Evolutionary conservation across 1,140 invertebrate species (phyloP).

Genomic region (Tetramorium parvispinum): DNA sequence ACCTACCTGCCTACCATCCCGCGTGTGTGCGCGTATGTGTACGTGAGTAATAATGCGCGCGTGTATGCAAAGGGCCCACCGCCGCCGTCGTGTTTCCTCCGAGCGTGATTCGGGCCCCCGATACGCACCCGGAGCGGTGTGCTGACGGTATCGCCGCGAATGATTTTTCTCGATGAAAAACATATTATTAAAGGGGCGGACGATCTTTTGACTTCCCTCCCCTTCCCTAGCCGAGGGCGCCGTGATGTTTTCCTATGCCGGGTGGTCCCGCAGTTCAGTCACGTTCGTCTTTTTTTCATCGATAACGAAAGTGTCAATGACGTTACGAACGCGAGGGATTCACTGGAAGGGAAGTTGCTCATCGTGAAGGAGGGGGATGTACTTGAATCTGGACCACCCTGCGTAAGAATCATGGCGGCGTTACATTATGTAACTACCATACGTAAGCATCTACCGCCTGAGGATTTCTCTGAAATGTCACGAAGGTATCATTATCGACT

Average conservation of each 20-base stretch:
- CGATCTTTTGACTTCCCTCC: neutral
- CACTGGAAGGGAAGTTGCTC: slow-evolving; percentile 7
- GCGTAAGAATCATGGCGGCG: neutral
- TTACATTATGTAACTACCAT: neutral
- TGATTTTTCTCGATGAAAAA: slow-evolving; percentile 52
- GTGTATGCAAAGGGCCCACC: slow-evolving; percentile 41
- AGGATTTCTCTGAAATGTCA: slow-evolving; percentile 44
- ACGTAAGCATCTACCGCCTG: neutral
- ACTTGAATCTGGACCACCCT: slow-evolving; percentile 14
- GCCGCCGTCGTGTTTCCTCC: slow-evolving; percentile 16
- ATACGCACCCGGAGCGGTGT: slow-evolving; percentile 6
- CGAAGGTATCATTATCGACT: slow-evolving; percentile 38
- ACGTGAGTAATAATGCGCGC: slow-evolving; percentile 35
- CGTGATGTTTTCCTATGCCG: neutral
- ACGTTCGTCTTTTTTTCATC: neutral
- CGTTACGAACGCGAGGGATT: neutral
- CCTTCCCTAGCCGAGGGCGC: neutral
- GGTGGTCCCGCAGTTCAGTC: neutral
- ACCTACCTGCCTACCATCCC: slow-evolving; percentile 54
- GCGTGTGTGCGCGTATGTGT: neutral
- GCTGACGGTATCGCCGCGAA: slow-evolving; percentile 45
- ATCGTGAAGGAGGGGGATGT: neutral
- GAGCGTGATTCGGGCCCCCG: slow-evolving; percentile 22
- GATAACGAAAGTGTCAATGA: slow-evolving; percentile 29
- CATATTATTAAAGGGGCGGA: slow-evolving; percentile 39